Conservation (phyloP, 1,140 invertebrate genomes). For the Brachionus paranguensis region DNA sequence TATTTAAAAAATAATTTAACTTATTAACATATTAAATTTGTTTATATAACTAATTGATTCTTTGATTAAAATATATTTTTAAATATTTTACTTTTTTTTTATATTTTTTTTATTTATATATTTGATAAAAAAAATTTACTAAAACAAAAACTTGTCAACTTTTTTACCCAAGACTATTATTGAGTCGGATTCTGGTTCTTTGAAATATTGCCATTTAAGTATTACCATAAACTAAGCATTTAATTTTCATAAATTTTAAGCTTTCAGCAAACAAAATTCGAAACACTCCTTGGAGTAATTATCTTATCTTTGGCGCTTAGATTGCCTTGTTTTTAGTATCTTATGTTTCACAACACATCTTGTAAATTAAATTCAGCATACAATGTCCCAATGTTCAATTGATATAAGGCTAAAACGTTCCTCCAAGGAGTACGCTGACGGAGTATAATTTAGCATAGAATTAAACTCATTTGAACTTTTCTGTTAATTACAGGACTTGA, state of each 20-base stretch:
- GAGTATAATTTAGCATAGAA: not conserved
- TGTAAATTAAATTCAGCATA: not conserved
- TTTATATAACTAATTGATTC: too few relatives aligned
- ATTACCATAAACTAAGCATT: not conserved
- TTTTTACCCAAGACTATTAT: not conserved
- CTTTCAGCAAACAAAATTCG: not conserved
- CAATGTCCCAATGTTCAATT: conserved; percentile 26
- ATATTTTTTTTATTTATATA: not conserved
- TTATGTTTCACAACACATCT: not conserved
- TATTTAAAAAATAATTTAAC: too few relatives aligned
- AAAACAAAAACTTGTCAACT: not conserved
- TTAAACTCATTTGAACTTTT: not conserved
- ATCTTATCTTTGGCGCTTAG: not conserved
- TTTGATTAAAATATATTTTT: too few relatives aligned
- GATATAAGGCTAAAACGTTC: conserved; percentile 35
- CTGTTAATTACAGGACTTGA: not conserved
- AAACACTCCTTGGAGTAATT: not conserved
- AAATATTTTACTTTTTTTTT: too few relatives aligned
- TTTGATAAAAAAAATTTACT: not conserved
- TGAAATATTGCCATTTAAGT: not conserved
- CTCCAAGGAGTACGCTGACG: conserved; percentile 16
- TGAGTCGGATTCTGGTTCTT: not conserved
- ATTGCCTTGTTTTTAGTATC: not conserved
- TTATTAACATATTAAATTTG: too few relatives aligned
- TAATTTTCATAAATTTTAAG: not conserved